A percentile compares a stretch with the other conserved stretches of the same genome.
Conservation (phyloP, 1,140 invertebrate species). For the Lepidotrigona ventralis region DNA sequence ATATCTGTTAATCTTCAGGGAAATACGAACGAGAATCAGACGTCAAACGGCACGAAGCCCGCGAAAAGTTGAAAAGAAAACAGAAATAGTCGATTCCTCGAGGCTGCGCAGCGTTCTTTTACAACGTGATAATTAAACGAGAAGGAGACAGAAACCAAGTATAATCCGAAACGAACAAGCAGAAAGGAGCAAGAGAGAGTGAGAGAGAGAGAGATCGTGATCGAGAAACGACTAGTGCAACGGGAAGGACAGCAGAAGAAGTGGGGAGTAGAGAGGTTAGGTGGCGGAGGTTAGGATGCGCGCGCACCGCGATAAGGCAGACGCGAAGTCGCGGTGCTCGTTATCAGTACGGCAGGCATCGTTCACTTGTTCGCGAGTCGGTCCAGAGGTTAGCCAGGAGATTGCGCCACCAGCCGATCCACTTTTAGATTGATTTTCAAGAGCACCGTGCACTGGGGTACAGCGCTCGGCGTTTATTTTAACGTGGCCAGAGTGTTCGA, state of each 20-base stretch:
- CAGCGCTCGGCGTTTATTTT: slow-evolving; percentile 77
- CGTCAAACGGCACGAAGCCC: too few species aligned
- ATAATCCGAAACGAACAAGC: neutral
- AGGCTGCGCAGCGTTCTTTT: too few species aligned
- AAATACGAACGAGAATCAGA: neutral
- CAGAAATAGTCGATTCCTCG: too few species aligned
- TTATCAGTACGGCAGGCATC: slow-evolving; percentile 63
- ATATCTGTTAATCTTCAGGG: neutral
- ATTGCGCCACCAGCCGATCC: slow-evolving; percentile 73
- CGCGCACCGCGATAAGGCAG: slow-evolving; percentile 61
- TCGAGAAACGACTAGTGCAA: neutral
- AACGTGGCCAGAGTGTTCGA: slow-evolving; percentile 72
- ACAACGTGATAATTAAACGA: too few species aligned
- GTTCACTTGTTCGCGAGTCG: slow-evolving; percentile 58
- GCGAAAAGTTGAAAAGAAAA: too few species aligned
- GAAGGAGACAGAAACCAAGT: neutral
- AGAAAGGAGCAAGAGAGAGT: too few species aligned
- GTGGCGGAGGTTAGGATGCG: slow-evolving; percentile 34
- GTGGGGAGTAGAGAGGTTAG: neutral
- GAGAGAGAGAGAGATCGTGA: neutral
- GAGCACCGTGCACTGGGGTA: slow-evolving; percentile 71
- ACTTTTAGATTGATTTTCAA: slow-evolving; percentile 79
- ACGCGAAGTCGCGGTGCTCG: slow-evolving; percentile 29
- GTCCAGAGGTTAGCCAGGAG: slow-evolving; percentile 62
- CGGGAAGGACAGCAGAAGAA: too few species aligned